Evolutionary conservation across 2,113 vertebrate genomes (phyloP), one percentile per base, ranked within the genome.

Genomic region (Epinephelus moara): DNA sequence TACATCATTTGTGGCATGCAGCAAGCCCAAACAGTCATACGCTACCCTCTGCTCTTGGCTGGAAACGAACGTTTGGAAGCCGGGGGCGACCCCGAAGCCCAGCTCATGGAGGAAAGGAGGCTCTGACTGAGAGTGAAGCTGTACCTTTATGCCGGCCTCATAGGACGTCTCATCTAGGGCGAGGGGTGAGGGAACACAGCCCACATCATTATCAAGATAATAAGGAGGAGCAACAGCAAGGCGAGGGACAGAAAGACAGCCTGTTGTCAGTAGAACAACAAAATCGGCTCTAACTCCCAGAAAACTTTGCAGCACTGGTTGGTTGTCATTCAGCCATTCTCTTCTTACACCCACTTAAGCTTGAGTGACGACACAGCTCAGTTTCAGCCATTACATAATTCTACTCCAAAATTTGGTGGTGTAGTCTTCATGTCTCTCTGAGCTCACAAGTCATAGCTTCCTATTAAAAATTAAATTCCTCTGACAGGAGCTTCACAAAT

Each of bases 61-160:
- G 92, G 92, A 95, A 93, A 93, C 96, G 0, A 99, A 98, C 7
- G 97, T 98, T 95, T 99, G 95, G 94, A 95, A 95, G 80, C 95
- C 94, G 8, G 92, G 94, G 92, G 93, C 73, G 64, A 94, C 93
- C 90, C 94, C 94, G 23, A 95, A 95, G 87, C 94, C 95, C 88
- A 95, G 94, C 92, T 95, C 81, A 59, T 94, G 92, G 84, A 93
- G 89, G 85, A 94, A 95, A 61, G 94, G 93, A 75, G 94, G 94
- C 93, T 95, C 95, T 81, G 90, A 89, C 90, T 95, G 94, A 92
- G 91, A 66, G 90, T 95, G 94, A 94, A 95, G 91, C 87, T 95
- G 94, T 64, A 95, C 95, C 91, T 94, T 95, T 84, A 95, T 89
- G 80, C 95, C 94, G 69, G 94, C 94, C 92, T 95, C 94, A 93